Percentiles rank a stretch among this genome's conserved stretches.
These are phyloP conservation scores for Telmatherina bonti DNA, from an alignment of 2,797 vertebrate genomes.

Conservation along the genomic window DNA sequence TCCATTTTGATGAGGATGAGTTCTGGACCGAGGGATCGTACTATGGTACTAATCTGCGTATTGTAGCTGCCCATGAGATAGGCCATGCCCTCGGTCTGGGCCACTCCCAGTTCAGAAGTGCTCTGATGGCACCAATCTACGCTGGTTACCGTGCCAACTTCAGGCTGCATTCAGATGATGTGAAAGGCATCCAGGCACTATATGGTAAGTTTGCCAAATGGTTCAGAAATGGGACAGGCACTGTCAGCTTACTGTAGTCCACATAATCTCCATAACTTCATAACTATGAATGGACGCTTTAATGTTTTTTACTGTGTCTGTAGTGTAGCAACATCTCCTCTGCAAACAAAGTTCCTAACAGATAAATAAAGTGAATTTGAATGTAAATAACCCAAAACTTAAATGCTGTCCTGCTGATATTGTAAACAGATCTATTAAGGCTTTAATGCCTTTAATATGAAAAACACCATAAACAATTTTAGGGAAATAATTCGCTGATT, in stretches of 20 bases:
- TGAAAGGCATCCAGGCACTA: constrained; percentile 87
- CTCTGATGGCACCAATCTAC: constrained; percentile 90
- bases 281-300: no score
- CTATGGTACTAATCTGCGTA: constrained; percentile 89
- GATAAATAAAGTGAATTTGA: no score
- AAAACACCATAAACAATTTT: background rate
- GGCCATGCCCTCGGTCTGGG: constrained; percentile 91
- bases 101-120: constrained; percentile 85
- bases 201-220: constrained; percentile 82
- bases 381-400: no score
- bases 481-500: background rate
- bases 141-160: constrained; percentile 85
- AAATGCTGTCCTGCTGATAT: background rate
- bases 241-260: background rate
- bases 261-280: background rate
- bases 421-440: background rate
- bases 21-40: constrained; percentile 87
- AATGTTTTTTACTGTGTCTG: no score
- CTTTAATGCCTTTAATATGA: background rate
- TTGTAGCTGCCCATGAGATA: constrained; percentile 92
- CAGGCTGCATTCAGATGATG: constrained; percentile 86
- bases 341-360: no score
- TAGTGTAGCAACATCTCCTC: no score
- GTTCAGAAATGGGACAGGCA: background rate
- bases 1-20: constrained; percentile 93